Conservation (phyloP, 2,797 vertebrate genomes). For the Dendrocincla fuliginosa region DNA sequence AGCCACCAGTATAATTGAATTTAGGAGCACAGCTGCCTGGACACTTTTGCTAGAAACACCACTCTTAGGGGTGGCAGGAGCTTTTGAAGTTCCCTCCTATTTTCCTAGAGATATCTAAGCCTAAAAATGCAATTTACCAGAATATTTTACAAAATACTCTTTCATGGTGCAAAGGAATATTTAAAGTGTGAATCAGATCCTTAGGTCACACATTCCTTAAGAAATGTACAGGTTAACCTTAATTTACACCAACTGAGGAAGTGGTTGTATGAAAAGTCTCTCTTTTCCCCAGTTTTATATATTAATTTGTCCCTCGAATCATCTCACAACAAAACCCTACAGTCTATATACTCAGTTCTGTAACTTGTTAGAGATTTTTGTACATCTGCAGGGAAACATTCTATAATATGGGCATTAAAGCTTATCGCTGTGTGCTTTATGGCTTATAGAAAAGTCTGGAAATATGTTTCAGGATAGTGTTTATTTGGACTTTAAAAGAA, state of each 20-base stretch:
- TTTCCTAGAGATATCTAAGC: not conserved
- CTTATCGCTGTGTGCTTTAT: not conserved
- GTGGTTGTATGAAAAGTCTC: not conserved
- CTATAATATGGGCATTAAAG: not conserved
- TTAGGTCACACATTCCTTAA: not conserved
- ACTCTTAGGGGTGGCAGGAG: not conserved
- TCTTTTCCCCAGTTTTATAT: not conserved
- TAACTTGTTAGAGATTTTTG: not conserved
- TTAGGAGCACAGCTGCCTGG: not conserved
- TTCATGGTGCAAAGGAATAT: not conserved
- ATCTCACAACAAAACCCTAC: not conserved
- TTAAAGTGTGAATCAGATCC: not conserved
- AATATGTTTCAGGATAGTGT: not conserved
- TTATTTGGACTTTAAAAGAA: not conserved
- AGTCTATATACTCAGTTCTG: not conserved
- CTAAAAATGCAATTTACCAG: not conserved
- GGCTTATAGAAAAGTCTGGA: not conserved
- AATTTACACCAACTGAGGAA: not conserved
- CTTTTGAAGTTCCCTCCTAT: not conserved
- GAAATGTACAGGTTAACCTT: not conserved
- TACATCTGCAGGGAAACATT: not conserved
- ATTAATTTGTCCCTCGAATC: not conserved
- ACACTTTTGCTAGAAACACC: not conserved
- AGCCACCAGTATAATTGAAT: slow-evolving; percentile 1
- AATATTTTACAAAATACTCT: not conserved